Evolutionary conservation across 2,797 vertebrate species (phyloP).

Genomic region (Hippoglossus hippoglossus): DNA sequence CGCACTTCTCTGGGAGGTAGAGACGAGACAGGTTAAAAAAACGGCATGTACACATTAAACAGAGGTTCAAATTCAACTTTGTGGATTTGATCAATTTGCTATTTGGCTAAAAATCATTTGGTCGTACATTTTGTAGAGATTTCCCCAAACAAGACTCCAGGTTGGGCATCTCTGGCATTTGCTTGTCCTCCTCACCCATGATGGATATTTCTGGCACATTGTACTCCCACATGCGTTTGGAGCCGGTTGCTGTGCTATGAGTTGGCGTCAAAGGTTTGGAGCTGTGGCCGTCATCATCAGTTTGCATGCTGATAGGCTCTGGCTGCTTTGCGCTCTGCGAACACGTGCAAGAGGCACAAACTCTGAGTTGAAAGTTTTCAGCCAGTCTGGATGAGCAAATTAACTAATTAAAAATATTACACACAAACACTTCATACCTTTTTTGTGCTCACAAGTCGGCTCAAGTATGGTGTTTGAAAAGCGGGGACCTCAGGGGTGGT

Average conservation of each 20-base stretch:
- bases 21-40: not conserved
- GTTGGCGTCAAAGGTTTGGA: conserved; percentile 25
- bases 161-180: conserved; percentile 76
- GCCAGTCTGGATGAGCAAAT: not conserved
- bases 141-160: conserved; percentile 74
- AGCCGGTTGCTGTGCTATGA: not conserved
- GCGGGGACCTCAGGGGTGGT: conserved; percentile 76
- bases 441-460: conserved; percentile 75
- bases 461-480: conserved; percentile 83
- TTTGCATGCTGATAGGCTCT: not conserved
- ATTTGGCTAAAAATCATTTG: too few species aligned
- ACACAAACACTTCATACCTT: conserved; percentile 61
- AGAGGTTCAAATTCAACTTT: not conserved
- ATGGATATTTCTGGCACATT: conserved; percentile 45
- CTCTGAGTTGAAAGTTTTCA: not conserved
- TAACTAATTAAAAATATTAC: not conserved
- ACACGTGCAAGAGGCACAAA: not conserved
- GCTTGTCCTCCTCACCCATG: conserved; percentile 41
- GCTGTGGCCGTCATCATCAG: conserved; percentile 8
- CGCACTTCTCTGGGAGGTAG: conserved; percentile 45
- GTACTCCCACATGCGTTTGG: conserved; percentile 52
- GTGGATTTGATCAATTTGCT: not conserved
- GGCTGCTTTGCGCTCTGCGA: conserved; percentile 45
- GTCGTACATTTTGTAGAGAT: conserved; percentile 67
- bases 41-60: not conserved